A percentile compares a stretch with the other conserved stretches of the same genome.
These are phyloP conservation scores for Holothuria leucospilota DNA, from an alignment of 53 echinoderm and acorn worm species.

Conservation along the genomic window DNA sequence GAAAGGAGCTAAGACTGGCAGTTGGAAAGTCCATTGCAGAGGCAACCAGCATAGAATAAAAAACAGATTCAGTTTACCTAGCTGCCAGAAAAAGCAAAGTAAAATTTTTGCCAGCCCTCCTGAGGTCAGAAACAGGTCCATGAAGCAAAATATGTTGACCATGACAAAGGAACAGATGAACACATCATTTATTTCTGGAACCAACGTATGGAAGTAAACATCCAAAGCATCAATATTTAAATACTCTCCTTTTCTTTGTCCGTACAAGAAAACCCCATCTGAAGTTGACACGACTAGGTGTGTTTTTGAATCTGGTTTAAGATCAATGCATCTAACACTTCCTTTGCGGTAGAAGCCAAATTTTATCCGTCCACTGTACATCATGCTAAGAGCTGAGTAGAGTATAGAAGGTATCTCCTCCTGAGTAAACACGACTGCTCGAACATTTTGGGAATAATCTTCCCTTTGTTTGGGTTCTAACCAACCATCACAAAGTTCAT, in stretches of 20 bases:
- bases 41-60: conserved; percentile 91
- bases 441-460: conserved; percentile 54
- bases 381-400: conserved; percentile 86
- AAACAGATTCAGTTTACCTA: conserved; percentile 77
- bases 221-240: conserved; percentile 73
- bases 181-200: conserved; percentile 91
- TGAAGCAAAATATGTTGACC: conserved; percentile 81
- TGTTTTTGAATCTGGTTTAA: conserved; percentile 45
- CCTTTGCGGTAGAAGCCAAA: conserved; percentile 59
- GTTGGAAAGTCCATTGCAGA: conserved; percentile 75
- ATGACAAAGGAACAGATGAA: conserved; percentile 74
- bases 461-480: conserved; percentile 19
- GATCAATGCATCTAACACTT: not conserved
- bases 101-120: conserved; percentile 81
- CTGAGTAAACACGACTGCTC: conserved; percentile 65
- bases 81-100: conserved; percentile 82
- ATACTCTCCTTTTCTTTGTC: conserved; percentile 71
- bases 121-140: conserved; percentile 78
- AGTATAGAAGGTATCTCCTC: conserved; percentile 65
- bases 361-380: conserved; percentile 85
- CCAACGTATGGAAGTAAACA: conserved; percentile 72
- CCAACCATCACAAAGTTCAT: conserved; percentile 5
- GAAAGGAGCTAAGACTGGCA: conserved; percentile 63
- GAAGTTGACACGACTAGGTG: conserved; percentile 69
- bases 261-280: conserved; percentile 71